Evolutionary conservation across 2,888 invertebrate species (phyloP).

Genomic region (Parnassius smintheus): DNA sequence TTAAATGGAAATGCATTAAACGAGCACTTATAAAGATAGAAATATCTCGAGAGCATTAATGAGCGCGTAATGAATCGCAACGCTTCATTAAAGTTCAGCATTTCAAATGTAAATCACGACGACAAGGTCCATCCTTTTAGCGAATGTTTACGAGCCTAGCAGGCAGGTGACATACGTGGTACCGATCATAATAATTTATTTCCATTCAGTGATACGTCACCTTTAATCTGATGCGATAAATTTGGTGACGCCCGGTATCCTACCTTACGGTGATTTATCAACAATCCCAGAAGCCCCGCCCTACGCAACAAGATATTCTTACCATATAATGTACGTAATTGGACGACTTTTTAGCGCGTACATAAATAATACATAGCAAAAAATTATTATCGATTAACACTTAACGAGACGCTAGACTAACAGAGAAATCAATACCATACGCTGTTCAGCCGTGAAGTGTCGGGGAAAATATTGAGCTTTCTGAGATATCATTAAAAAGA

Average conservation of each 20-base stretch:
- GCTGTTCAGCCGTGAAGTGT: constrained; percentile 47
- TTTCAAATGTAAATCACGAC: constrained; percentile 34
- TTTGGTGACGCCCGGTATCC: constrained; percentile 36
- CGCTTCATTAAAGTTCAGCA: constrained; percentile 22
- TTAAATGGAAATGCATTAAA: constrained; percentile 12
- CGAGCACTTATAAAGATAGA: constrained; percentile 11
- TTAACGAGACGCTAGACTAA: constrained; percentile 21
- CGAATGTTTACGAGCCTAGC: constrained; percentile 36
- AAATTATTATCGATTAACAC: constrained; percentile 20
- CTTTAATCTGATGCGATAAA: constrained; percentile 40
- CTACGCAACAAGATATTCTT: constrained; percentile 33
- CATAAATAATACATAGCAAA: constrained; percentile 16
- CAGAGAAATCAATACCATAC: constrained; percentile 19
- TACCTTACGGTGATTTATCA: constrained; percentile 42
- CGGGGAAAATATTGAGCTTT: constrained; percentile 75
- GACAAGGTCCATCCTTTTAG: constrained; percentile 36
- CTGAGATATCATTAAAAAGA: constrained; percentile 79
- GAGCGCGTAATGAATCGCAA: constrained; percentile 27
- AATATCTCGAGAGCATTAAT: constrained; percentile 26
- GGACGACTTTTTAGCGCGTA: constrained; percentile 20
- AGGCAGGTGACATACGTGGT: constrained; percentile 36
- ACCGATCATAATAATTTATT: constrained; percentile 61
- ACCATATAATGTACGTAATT: constrained; percentile 29
- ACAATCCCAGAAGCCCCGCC: constrained; percentile 39
- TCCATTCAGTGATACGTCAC: constrained; percentile 52